Percentiles rank a stretch among this genome's conserved stretches.
phyloP scores from a whole-genome alignment of 2,888 invertebrate species.

The Tipula unca region DNA sequence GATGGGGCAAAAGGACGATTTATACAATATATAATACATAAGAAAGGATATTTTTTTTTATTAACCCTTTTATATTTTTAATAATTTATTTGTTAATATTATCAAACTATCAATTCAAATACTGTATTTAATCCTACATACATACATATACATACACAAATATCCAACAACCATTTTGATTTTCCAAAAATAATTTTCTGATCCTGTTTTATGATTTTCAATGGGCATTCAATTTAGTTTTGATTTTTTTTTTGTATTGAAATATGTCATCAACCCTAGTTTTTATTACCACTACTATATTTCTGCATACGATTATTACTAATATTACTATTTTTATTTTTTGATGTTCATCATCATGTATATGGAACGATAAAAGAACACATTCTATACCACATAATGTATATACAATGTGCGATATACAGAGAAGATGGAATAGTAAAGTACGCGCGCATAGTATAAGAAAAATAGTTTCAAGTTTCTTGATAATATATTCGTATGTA shows the following conservation, averaged over 20 bases:
- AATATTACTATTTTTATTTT: background rate
- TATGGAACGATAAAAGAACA: background rate
- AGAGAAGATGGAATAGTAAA: background rate
- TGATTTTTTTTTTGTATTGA: background rate
- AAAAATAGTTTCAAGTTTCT: slow-evolving; percentile 1
- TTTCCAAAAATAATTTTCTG: background rate
- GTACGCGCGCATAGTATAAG: background rate
- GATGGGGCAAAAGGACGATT: background rate
- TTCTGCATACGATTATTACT: background rate
- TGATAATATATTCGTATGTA: too few species aligned
- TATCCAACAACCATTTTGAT: background rate
- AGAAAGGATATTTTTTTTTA: background rate
- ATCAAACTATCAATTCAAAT: background rate
- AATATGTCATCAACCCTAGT: slow-evolving; percentile 14
- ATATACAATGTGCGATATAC: background rate
- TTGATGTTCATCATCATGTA: background rate
- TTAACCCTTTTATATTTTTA: background rate
- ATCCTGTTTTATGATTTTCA: slow-evolving; percentile 2
- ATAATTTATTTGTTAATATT: background rate
- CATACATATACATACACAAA: background rate
- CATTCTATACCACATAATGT: background rate
- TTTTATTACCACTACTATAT: background rate
- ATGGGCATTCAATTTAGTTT: background rate
- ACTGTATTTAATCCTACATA: background rate
- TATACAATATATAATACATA: background rate